A percentile compares a stretch with the other conserved stretches of the same genome.
Conservation (phyloP, 1,140 invertebrate species). For the Trypoxylus dichotomus region DNA sequence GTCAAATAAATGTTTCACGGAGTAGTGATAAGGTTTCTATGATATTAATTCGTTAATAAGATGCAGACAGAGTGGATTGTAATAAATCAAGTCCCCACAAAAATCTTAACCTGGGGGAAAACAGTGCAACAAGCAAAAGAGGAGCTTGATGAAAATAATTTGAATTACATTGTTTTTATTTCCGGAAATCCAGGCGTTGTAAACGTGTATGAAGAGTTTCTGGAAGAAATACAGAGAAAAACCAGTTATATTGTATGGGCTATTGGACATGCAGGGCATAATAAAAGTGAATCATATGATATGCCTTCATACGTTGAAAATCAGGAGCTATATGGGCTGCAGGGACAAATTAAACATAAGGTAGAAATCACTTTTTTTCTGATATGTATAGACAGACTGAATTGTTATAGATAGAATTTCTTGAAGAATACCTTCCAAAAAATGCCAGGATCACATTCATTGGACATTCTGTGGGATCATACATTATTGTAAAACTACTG, state of each 20-base stretch:
- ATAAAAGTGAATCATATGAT: slow-evolving; percentile 44
- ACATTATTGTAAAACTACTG: slow-evolving; percentile 76
- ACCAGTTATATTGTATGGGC: slow-evolving; percentile 65
- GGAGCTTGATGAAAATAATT: not conserved
- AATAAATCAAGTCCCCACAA: slow-evolving; percentile 66
- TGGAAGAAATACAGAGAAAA: slow-evolving; percentile 61
- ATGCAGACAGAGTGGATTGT: slow-evolving; percentile 57
- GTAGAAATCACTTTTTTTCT: slow-evolving; percentile 40
- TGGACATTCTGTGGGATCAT: slow-evolving; percentile 84
- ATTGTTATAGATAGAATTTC: slow-evolving; percentile 63
- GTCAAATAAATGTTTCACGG: too few relatives aligned
- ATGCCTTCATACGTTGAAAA: slow-evolving; percentile 57
- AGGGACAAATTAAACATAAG: slow-evolving; percentile 82
- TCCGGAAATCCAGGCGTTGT: slow-evolving; percentile 65
- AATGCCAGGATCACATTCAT: slow-evolving; percentile 71
- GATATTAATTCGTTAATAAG: not conserved
- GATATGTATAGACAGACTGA: slow-evolving; percentile 31
- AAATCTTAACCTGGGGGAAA: slow-evolving; percentile 67
- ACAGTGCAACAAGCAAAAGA: slow-evolving; percentile 62
- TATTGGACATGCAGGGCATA: slow-evolving; percentile 72
- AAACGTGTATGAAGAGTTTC: slow-evolving; percentile 73
- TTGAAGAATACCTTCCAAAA: slow-evolving; percentile 69
- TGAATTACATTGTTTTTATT: slow-evolving; percentile 48
- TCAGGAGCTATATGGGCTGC: slow-evolving; percentile 64
- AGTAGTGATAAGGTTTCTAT: too few relatives aligned